Conservation (phyloP, 2,797 vertebrate species). For the Lepus townsendii region DNA sequence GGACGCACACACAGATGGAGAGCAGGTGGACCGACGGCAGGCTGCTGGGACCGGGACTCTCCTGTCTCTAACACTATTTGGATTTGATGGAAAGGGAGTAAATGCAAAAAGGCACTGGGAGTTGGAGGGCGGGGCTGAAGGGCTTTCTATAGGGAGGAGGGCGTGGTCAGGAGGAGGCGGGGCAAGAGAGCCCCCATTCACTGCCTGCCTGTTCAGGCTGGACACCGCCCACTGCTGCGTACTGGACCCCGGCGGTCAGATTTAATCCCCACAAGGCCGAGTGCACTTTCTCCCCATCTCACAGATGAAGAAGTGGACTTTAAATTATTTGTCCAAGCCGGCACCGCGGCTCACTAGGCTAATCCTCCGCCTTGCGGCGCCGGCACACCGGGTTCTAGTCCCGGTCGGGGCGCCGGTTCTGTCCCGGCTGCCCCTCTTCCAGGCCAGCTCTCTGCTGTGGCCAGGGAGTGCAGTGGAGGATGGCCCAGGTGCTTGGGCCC, state of each 20-base stretch:
- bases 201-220: rapidly evolving
- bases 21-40: neutral
- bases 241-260: no score
- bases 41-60: neutral
- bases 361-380: no score
- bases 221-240: rapidly evolving
- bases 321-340: neutral
- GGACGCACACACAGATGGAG: neutral
- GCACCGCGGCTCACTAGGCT: no score
- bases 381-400: no score
- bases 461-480: no score
- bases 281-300: neutral
- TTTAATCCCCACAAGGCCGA: neutral
- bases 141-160: neutral
- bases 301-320: slow-evolving; percentile 3
- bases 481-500: no score
- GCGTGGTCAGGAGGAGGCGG: neutral
- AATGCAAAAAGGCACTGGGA: rapidly evolving
- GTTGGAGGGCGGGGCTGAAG: neutral
- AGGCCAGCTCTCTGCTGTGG: no score
- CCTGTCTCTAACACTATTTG: neutral
- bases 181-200: neutral
- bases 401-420: no score
- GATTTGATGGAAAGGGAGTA: neutral
- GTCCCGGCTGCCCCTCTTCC: no score